Evolutionary conservation across 2,888 invertebrate genomes (phyloP), one percentile per base, ranked within the genome.

Genomic region (Nomada fabriciana): DNA sequence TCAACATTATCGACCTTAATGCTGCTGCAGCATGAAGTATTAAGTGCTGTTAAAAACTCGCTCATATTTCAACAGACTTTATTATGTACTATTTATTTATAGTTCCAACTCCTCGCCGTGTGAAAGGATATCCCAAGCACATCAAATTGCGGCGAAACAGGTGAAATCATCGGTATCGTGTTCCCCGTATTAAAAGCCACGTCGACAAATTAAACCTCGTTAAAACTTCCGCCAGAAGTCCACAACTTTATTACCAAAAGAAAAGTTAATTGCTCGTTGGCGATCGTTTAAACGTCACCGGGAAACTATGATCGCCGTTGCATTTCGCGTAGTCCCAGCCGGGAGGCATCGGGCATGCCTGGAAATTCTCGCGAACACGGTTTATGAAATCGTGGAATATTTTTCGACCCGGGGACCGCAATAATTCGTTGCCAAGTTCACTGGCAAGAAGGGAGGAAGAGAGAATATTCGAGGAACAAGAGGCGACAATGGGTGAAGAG

Each of bases 381-480:
- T 78, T 64, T 63, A 29, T 11, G 53, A 47, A 50, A 53, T n/a
- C 18, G 61, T 25, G 81, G 36, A 63, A 68, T 80, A 80, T 81
- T 80, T 82, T 64, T 55, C 76, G 67, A 11, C 29, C 59, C 11
- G 47, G 60, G 15, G 50, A 42, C 71, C 68, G 76, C 63, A 83
- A 76, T 83, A 82, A 82, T 82, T 82, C 61, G 82, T 53, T 70
- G 82, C 50, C 76, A 82, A 82, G 53, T 82, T 81, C 75, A 82
- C 69, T 53, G 80, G 65, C 82, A 70, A 70, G 60, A 47, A 73
- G 15, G 43, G 60, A 61, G 43, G 23, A 63, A 42, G 63, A 2
- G 60, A 61, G 23, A 23, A 18, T 0, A 60, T 65, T 63, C 57
- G 59, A 65, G 67, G 53, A 23, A 52, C 47, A 23, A 10, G 71